phyloP scores from a whole-genome alignment of 2,888 invertebrate species.

The Linnaemya tessellans region DNA sequence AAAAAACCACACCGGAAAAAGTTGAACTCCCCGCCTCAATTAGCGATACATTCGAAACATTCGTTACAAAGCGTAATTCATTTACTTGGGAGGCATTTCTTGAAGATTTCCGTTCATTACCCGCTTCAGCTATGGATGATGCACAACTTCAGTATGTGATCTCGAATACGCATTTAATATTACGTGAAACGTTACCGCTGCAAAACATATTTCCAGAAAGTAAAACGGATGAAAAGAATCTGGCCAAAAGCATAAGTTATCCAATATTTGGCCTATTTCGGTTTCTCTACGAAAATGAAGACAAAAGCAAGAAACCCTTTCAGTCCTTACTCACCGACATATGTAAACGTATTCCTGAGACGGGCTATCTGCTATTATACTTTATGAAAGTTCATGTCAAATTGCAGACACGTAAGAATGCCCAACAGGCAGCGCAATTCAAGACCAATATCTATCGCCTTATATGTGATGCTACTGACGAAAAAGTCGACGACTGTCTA shows the following conservation, averaged over 20 bases:
- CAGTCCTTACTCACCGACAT: slow-evolving; percentile 92
- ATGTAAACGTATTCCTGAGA: slow-evolving; percentile 87
- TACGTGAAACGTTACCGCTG: slow-evolving; percentile 82
- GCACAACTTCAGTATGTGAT: slow-evolving; percentile 83
- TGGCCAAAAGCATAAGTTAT: slow-evolving; percentile 90
- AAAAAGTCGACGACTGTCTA: slow-evolving; percentile 83
- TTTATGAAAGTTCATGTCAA: slow-evolving; percentile 92
- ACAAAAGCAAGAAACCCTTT: slow-evolving; percentile 90
- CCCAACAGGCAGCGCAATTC: slow-evolving; percentile 86
- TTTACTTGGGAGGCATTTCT: slow-evolving; percentile 82
- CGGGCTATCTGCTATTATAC: slow-evolving; percentile 94
- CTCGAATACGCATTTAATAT: slow-evolving; percentile 80
- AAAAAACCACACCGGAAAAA: slow-evolving; percentile 81
- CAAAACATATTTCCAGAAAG: slow-evolving; percentile 84
- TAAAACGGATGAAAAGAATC: slow-evolving; percentile 85
- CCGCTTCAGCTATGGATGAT: slow-evolving; percentile 81
- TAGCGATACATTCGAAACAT: slow-evolving; percentile 82
- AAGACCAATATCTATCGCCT: slow-evolving; percentile 94
- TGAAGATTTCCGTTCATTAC: slow-evolving; percentile 81
- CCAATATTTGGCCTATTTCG: slow-evolving; percentile 95
- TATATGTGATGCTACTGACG: slow-evolving; percentile 91
- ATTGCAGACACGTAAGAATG: slow-evolving; percentile 84
- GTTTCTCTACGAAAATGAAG: slow-evolving; percentile 89
- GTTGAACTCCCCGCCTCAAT: slow-evolving; percentile 82
- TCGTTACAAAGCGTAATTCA: slow-evolving; percentile 80